phyloP scores from a whole-genome alignment of 2,888 invertebrate species.

The Ametastegia equiseti region DNA sequence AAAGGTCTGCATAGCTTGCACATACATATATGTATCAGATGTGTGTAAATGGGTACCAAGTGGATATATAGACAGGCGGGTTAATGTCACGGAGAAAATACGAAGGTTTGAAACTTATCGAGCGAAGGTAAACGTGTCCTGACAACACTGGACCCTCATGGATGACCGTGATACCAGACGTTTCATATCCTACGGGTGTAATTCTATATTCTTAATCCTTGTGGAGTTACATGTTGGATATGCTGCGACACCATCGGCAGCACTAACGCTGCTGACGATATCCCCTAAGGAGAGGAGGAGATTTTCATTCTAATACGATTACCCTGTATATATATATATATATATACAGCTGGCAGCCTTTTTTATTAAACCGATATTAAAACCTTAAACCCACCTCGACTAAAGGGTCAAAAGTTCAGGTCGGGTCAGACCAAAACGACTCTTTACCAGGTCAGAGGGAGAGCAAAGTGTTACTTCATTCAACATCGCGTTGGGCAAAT shows the following conservation, averaged over 20 bases:
- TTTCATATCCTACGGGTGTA: background rate
- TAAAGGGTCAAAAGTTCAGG: conserved; percentile 30
- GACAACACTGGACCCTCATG: conserved; percentile 25
- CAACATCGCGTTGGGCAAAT: background rate
- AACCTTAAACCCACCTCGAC: background rate
- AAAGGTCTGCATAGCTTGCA: background rate
- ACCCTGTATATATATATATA: background rate
- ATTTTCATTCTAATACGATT: conserved; percentile 35
- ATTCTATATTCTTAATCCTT: conserved; percentile 17
- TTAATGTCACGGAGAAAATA: conserved; percentile 29
- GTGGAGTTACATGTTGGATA: conserved; percentile 3
- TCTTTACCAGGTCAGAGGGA: background rate
- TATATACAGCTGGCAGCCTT: background rate
- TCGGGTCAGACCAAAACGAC: background rate
- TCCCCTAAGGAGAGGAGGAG: background rate
- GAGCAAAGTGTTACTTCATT: background rate
- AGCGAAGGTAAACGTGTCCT: conserved; percentile 29
- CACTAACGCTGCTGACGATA: too few relatives aligned
- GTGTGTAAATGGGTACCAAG: background rate
- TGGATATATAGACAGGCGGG: conserved; percentile 12
- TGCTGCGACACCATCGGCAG: too few relatives aligned
- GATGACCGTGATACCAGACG: background rate
- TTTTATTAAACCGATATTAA: background rate
- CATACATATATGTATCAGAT: background rate
- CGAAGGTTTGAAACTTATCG: conserved; percentile 20